Evolutionary conservation across 2,113 vertebrate genomes (phyloP), one percentile per base, ranked within the genome.

Genomic region (Rhinichthys klamathensis): DNA sequence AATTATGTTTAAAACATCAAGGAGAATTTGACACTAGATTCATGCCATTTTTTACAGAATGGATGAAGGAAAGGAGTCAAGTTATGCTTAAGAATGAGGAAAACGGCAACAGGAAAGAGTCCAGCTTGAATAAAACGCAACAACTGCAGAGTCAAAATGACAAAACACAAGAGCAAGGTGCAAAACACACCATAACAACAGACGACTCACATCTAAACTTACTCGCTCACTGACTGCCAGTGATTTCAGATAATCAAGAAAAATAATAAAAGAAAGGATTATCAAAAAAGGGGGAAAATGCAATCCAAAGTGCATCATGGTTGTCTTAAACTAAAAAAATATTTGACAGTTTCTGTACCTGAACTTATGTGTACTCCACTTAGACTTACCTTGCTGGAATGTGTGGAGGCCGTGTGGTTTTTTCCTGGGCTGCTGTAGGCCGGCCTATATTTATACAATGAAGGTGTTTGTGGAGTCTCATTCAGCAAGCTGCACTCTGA

Each of bases 401-500:
- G 93, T 76, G 92, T 85, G 44, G 92, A 88, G 41, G 91, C 92
- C 3, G 89, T 87, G 91, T 96, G 94, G 90, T 95, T 96, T 89
- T 90, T 94, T 82, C 95, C 97, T 84, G 96, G 96, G 93, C 96
- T 98, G 94, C 93, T 97, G 92, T 95, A 96, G n/a, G 96, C 93
- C 0, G 96, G 98, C 82, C 96, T 92, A 87, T 98, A 99, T 95
- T 97, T 98, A 93, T 96, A 99, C 96, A 99, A 97, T 63, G 97
- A 97, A 11, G 97, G 97, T 1, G 97, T 98, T 0, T 96, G 96
- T 25, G 97, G 97, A 90, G 96, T 96, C 84, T 98, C 97, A 88
- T 90, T 93, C 91, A 99, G 90, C 92, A 99, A 91, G 91, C 96
- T 94, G 94, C 96, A 96, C 90, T 97, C 98, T 99, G 94, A 23